phyloP scores from a whole-genome alignment of 2,888 invertebrate genomes.

The Vannuccia rotundouncinata region DNA sequence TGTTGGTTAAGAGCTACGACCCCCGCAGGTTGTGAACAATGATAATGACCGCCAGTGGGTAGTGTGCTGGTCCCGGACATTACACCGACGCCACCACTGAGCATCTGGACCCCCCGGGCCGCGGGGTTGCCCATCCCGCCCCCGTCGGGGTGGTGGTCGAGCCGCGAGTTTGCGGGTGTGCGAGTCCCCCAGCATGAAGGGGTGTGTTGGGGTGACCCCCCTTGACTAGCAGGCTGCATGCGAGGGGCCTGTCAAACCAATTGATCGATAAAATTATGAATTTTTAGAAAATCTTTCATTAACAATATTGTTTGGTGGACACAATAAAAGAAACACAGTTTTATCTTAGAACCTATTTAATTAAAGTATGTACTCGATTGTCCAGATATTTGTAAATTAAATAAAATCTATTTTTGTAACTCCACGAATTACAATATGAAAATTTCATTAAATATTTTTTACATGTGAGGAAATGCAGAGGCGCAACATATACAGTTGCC shows the following conservation, averaged over 20 bases:
- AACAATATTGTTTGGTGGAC: too few relatives aligned
- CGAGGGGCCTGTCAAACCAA: constrained; percentile 9
- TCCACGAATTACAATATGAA: too few relatives aligned
- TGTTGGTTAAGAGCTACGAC: not conserved
- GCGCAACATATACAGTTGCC: too few relatives aligned
- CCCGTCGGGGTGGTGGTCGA: not conserved
- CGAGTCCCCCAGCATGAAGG: constrained; percentile 8
- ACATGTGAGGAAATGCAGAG: too few relatives aligned
- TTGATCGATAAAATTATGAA: too few relatives aligned
- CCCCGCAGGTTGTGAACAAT: not conserved
- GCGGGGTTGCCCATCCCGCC: not conserved
- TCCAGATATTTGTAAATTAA: too few relatives aligned
- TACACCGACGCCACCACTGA: not conserved
- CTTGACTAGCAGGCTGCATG: constrained; percentile 8
- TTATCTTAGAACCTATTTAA: too few relatives aligned
- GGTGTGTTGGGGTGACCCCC: not conserved
- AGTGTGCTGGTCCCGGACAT: not conserved
- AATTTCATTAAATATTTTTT: too few relatives aligned
- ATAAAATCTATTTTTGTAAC: too few relatives aligned
- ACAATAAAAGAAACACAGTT: too few relatives aligned
- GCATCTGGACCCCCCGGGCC: not conserved
- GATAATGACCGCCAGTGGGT: not conserved
- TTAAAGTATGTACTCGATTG: too few relatives aligned
- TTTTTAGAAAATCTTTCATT: too few relatives aligned
- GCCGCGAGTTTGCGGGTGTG: not conserved